phyloP scores from a whole-genome alignment of 2,888 invertebrate genomes.

The Gnatocerus cornutus region DNA sequence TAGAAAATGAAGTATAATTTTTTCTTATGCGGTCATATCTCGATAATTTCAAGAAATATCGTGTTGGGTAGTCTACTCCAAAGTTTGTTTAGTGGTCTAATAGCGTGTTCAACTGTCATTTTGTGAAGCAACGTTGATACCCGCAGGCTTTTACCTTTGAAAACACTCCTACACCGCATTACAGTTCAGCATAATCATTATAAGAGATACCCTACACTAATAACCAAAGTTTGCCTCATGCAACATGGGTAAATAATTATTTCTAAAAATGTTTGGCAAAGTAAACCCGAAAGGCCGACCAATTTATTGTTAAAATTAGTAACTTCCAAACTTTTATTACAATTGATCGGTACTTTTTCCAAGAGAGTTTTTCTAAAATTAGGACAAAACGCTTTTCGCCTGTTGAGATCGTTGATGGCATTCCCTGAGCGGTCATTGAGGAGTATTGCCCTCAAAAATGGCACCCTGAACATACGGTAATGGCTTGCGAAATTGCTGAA shows the following conservation, averaged over 20 bases:
- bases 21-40: no score
- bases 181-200: conserved; percentile 39
- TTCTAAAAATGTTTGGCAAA: conserved; percentile 9
- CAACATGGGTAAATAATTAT: conserved; percentile 34
- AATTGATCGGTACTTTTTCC: conserved; percentile 35
- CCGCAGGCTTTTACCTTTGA: conserved; percentile 50
- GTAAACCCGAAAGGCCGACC: not conserved
- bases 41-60: not conserved
- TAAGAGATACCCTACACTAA: conserved; percentile 22
- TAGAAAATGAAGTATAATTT: no score
- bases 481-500: conserved; percentile 51
- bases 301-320: not conserved
- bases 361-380: conserved; percentile 51
- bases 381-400: conserved; percentile 55
- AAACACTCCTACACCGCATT: conserved; percentile 44
- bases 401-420: conserved; percentile 55
- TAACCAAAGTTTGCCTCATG: conserved; percentile 38
- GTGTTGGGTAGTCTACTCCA: conserved; percentile 48
- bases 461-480: conserved; percentile 58
- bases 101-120: conserved; percentile 60
- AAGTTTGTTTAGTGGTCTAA: conserved; percentile 56
- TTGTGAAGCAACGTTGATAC: conserved; percentile 53
- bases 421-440: conserved; percentile 60
- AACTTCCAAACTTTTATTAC: conserved; percentile 5
- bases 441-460: conserved; percentile 60